Conservation (phyloP, 1,140 invertebrate species). For the Aporrectodea caliginosa region DNA sequence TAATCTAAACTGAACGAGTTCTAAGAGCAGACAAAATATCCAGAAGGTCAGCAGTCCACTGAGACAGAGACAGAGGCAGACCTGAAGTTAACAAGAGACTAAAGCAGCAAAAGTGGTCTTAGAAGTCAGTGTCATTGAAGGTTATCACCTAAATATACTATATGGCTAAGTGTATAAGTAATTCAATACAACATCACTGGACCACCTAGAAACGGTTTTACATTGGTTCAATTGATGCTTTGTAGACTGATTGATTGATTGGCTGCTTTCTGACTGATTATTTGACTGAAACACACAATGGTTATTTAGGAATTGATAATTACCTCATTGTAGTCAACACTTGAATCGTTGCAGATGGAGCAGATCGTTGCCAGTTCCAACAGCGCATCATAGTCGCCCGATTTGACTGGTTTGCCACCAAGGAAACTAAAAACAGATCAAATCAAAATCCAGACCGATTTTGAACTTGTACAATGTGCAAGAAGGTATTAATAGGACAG, state of each 20-base stretch:
- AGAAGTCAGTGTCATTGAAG: background rate
- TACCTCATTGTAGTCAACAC: slow-evolving; percentile 97
- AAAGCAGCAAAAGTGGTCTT: background rate
- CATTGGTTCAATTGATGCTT: background rate
- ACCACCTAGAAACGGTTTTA: background rate
- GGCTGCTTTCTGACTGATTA: too few relatives aligned
- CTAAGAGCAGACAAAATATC: background rate
- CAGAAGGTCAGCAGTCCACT: background rate
- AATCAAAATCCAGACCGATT: background rate
- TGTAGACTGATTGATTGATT: too few relatives aligned
- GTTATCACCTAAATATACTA: background rate
- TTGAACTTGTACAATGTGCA: background rate
- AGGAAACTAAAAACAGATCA: slow-evolving; percentile 42
- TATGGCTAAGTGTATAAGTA: background rate
- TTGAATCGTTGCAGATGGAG: slow-evolving; percentile 99
- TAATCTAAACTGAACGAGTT: background rate
- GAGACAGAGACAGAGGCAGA: too few relatives aligned
- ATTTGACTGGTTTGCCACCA: slow-evolving; percentile 67
- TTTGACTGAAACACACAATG: background rate
- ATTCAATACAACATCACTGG: background rate
- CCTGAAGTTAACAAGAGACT: too few relatives aligned
- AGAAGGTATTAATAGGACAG: background rate
- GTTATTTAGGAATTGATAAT: slow-evolving; percentile 24
- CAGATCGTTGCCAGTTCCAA: slow-evolving; percentile 95
- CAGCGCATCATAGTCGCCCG: slow-evolving; percentile 78